phyloP scores from a whole-genome alignment of 2,888 invertebrate species.

The Selenia dentaria region DNA sequence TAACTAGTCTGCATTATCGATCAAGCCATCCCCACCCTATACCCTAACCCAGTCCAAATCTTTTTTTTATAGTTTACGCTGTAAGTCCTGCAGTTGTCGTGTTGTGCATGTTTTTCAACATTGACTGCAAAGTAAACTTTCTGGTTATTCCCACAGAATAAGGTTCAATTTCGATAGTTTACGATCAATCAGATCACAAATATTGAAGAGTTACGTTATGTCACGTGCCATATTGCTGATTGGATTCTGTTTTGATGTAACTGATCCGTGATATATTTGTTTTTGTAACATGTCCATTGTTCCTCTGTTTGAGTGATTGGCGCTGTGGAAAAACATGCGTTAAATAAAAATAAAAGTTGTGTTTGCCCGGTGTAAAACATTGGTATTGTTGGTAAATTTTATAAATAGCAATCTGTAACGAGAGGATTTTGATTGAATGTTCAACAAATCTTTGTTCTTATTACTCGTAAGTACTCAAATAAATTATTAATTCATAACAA shows the following conservation, averaged over 20 bases:
- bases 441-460: no score
- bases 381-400: neutral
- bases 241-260: conserved; percentile 62
- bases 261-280: conserved; percentile 46
- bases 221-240: conserved; percentile 49
- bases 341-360: conserved; percentile 4
- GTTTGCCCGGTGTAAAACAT: conserved; percentile 1
- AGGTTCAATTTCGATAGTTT: conserved; percentile 4
- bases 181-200: conserved; percentile 6
- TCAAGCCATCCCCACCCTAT: no score
- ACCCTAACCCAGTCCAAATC: no score
- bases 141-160: no score
- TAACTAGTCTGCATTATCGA: no score
- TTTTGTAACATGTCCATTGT: conserved; percentile 21
- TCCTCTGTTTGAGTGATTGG: conserved; percentile 21
- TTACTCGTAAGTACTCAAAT: no score
- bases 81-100: no score
- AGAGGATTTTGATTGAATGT: neutral
- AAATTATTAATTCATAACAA: no score
- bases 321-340: conserved; percentile 3
- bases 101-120: no score
- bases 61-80: no score
- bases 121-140: no score
- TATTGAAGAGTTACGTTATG: no score
- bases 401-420: neutral